Percentiles rank a stretch among this genome's conserved stretches.
These are phyloP conservation scores for Gobiocypris rarus DNA, from an alignment of 2,113 vertebrate species.

Conservation along the genomic window DNA sequence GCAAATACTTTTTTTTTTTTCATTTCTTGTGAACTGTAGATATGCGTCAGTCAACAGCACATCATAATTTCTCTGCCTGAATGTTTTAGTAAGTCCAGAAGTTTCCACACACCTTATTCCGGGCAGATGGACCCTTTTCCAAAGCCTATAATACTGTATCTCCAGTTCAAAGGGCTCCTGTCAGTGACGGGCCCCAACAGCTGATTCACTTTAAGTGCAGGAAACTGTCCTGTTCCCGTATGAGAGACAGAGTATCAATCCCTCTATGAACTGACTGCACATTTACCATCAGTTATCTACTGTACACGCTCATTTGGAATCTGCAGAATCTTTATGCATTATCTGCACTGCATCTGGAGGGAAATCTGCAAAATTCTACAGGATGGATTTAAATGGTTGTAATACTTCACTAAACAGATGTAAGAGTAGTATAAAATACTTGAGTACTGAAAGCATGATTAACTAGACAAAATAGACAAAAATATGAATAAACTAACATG, in stretches of 20 bases:
- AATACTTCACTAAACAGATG: too few relatives aligned
- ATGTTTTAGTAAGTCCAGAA: not conserved
- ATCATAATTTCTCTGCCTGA: not conserved
- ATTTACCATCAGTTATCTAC: not conserved
- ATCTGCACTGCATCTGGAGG: not conserved
- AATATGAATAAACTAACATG: not conserved
- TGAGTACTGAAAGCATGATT: not conserved
- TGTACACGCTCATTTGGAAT: not conserved
- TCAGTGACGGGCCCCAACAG: not conserved
- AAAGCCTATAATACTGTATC: not conserved
- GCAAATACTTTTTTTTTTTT: not conserved
- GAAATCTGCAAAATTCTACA: not conserved
- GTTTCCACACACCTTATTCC: not conserved
- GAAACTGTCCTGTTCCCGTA: not conserved
- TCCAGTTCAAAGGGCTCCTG: not conserved
- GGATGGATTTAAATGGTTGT: not conserved
- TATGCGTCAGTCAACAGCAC: not conserved
- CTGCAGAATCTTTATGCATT: not conserved
- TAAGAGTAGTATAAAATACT: not conserved
- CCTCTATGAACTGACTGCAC: not conserved
- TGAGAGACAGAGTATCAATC: not conserved
- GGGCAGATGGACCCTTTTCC: not conserved
- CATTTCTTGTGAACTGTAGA: not conserved
- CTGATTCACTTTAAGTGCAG: conserved; percentile 15
- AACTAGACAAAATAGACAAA: not conserved